Conservation (phyloP, 2,797 vertebrate species). For the Podarcis siculus region DNA sequence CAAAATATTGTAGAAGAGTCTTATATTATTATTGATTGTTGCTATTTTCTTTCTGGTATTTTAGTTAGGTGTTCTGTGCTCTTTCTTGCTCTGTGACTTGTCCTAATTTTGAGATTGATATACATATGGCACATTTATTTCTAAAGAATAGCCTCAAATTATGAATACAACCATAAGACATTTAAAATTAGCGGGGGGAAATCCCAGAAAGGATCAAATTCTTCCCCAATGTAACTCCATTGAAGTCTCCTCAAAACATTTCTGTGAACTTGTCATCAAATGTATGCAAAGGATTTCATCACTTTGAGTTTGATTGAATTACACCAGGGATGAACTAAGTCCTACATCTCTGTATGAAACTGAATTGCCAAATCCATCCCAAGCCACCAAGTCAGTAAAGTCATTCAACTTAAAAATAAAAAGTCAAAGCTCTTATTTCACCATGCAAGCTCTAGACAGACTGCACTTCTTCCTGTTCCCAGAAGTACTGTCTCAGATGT, state of each 20-base stretch:
- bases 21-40: not conserved
- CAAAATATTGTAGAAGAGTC: not conserved
- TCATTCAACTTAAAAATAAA: conserved; percentile 32
- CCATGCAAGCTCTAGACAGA: conserved; percentile 31
- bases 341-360: conserved; percentile 25
- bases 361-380: conserved; percentile 40
- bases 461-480: conserved; percentile 32
- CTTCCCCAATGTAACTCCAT: conserved; percentile 18
- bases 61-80: conserved; percentile 1
- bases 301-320: conserved; percentile 39
- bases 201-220: conserved; percentile 26
- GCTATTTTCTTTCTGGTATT: not conserved
- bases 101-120: conserved; percentile 12
- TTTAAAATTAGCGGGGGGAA: conserved; percentile 19
- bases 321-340: conserved; percentile 30
- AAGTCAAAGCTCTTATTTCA: conserved; percentile 34
- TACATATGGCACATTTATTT: conserved; percentile 26
- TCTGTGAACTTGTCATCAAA: conserved; percentile 40
- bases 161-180: conserved; percentile 5
- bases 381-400: conserved; percentile 34
- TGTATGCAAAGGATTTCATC: conserved; percentile 35
- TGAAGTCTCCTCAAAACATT: conserved; percentile 38
- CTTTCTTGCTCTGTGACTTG: not conserved
- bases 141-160: conserved; percentile 20
- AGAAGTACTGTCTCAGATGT: conserved; percentile 38